Percentiles rank a stretch among this genome's conserved stretches.
phyloP scores from a whole-genome alignment of 1,140 invertebrate genomes.

The Pachyrhynchus sulphureomaculatus region DNA sequence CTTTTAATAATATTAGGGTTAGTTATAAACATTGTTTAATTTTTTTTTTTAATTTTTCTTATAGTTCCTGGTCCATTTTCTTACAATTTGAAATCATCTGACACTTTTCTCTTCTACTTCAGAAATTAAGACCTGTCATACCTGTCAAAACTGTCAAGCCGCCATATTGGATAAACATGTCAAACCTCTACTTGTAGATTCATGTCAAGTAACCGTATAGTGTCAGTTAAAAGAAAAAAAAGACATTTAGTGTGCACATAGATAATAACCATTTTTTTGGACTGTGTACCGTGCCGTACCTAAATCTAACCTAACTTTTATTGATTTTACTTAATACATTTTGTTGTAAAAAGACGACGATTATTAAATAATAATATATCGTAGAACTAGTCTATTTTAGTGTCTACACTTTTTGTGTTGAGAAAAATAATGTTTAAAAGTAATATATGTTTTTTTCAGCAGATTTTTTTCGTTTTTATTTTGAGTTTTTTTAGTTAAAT shows the following conservation, averaged over 20 bases:
- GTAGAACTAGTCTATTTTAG: conserved; percentile 23
- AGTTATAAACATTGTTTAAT: too few species aligned
- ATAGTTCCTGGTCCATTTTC: too few species aligned
- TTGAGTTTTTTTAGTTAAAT: background rate
- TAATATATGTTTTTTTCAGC: conserved; percentile 20
- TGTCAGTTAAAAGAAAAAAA: conserved; percentile 21
- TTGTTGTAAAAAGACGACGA: conserved; percentile 25
- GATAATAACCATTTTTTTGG: conserved; percentile 9
- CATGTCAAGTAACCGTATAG: conserved; percentile 11
- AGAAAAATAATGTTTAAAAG: conserved; percentile 7
- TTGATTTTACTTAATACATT: conserved; percentile 7
- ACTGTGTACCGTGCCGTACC: conserved; percentile 24
- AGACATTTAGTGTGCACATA: conserved; percentile 25
- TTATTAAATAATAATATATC: conserved; percentile 19
- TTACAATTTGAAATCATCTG: too few species aligned
- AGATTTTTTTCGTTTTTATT: conserved; percentile 11
- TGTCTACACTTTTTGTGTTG: conserved; percentile 17
- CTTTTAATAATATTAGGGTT: too few species aligned
- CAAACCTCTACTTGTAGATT: conserved; percentile 19
- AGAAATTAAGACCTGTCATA: conserved; percentile 10
- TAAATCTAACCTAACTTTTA: conserved; percentile 19
- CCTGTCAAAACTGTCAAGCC: background rate
- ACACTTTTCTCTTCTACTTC: conserved; percentile 1
- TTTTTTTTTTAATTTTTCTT: too few species aligned
- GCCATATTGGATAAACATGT: conserved; percentile 10